phyloP scores from a whole-genome alignment of 2,113 vertebrate species.

The Barnardius zonarius region DNA sequence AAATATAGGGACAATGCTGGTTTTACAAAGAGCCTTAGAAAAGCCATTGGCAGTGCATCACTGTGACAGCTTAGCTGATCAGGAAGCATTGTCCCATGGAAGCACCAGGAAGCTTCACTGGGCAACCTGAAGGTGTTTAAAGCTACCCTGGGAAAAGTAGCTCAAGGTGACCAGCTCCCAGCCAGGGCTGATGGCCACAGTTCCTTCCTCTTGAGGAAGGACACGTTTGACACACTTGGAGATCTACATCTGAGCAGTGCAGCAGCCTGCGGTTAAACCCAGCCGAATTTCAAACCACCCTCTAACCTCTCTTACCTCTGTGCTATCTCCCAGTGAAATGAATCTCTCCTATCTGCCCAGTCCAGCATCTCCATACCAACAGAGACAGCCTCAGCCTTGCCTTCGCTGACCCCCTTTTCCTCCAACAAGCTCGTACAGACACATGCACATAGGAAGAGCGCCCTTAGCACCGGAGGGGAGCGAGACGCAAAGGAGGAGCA shows the following conservation, averaged over 20 bases:
- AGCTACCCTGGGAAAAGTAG: accelerated
- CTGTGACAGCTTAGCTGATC: background rate
- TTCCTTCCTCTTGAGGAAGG: background rate
- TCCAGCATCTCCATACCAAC: background rate
- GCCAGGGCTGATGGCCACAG: background rate
- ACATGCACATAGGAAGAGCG: accelerated
- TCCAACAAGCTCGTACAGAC: accelerated
- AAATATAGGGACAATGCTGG: accelerated
- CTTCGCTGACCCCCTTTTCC: background rate
- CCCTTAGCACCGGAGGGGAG: constrained; percentile 1
- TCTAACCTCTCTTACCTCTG: background rate
- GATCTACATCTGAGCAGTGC: accelerated
- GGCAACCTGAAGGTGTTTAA: background rate
- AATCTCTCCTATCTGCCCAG: background rate
- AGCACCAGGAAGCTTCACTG: accelerated
- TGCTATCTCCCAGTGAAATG: background rate
- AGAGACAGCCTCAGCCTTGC: background rate
- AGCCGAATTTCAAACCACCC: background rate
- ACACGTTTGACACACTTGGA: accelerated
- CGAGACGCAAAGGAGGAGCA: constrained; percentile 35
- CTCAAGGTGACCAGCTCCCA: background rate
- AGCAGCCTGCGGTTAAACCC: background rate
- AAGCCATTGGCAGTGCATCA: background rate
- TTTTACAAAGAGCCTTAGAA: background rate
- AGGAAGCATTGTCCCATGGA: accelerated